phyloP scores from a whole-genome alignment of 2,797 vertebrate genomes.

The Liasis olivaceus region DNA sequence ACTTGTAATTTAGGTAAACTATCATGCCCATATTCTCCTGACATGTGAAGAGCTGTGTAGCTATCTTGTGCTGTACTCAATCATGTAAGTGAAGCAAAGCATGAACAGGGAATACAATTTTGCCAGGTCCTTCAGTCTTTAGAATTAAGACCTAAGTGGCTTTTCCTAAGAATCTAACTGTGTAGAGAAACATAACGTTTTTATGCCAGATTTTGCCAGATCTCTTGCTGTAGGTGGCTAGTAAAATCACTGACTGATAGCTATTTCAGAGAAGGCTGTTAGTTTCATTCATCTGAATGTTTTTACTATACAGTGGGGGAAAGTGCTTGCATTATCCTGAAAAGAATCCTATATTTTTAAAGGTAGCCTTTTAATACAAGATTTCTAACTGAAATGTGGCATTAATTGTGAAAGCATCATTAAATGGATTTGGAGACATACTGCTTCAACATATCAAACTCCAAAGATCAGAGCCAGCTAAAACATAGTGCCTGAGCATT shows the following conservation, averaged over 20 bases:
- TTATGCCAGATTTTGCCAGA: not conserved
- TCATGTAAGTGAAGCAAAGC: constrained; percentile 41
- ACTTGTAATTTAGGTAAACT: constrained; percentile 59
- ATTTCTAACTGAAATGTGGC: not conserved
- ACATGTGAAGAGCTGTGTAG: constrained; percentile 53
- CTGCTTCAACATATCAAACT: not conserved
- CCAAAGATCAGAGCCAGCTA: not conserved
- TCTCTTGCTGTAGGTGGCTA: not conserved
- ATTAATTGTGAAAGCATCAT: not conserved
- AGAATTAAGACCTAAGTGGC: constrained; percentile 19
- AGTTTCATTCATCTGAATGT: not conserved
- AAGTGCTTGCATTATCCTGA: not conserved
- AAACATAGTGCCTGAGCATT: not conserved
- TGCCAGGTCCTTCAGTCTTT: constrained; percentile 15
- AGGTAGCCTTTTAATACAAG: constrained; percentile 7
- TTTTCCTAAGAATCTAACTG: constrained; percentile 17
- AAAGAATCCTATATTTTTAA: not conserved
- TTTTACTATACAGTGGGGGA: not conserved
- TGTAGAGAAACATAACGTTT: not conserved
- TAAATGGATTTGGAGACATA: constrained; percentile 3
- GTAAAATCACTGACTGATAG: not conserved
- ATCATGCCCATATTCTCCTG: constrained; percentile 48
- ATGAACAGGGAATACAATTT: constrained; percentile 33
- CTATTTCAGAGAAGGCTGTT: not conserved
- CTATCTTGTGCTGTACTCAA: constrained; percentile 36